These are phyloP conservation scores for Hozukius guyotensis DNA, from an alignment of 2,797 vertebrate genomes.

Conservation along the genomic window DNA sequence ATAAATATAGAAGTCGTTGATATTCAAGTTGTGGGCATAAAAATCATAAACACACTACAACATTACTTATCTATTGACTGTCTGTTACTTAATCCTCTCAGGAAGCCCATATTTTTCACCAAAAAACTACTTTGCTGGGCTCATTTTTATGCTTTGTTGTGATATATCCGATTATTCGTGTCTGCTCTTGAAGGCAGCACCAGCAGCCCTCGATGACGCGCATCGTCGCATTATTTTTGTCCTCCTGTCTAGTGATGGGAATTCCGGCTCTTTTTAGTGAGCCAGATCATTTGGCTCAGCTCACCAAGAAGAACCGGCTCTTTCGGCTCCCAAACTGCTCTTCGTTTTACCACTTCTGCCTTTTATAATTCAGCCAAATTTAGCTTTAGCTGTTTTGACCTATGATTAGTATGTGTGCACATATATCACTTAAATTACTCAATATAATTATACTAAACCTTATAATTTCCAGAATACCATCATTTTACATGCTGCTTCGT, in stretches of 20 bases:
- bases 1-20: neutral
- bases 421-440: no score
- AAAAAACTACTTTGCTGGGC: neutral
- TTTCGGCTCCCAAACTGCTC: no score
- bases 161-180: neutral
- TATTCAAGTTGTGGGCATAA: neutral
- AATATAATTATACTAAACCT: no score
- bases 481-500: no score
- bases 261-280: no score
- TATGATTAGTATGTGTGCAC: no score
- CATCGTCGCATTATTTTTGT: conserved; percentile 3
- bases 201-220: neutral
- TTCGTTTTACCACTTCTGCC: no score
- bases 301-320: no score
- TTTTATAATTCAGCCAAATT: no score
- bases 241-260: neutral
- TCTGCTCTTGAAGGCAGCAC: neutral
- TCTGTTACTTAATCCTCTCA: neutral
- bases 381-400: no score
- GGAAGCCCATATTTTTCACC: fast-evolving
- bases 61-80: neutral
- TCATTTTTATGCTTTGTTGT: neutral
- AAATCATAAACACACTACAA: neutral
- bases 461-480: no score
- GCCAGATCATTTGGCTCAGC: no score